Base-by-base conservation (phyloP, 53 echinoderm and acorn worm species). In the Astropecten irregularis region DNA sequence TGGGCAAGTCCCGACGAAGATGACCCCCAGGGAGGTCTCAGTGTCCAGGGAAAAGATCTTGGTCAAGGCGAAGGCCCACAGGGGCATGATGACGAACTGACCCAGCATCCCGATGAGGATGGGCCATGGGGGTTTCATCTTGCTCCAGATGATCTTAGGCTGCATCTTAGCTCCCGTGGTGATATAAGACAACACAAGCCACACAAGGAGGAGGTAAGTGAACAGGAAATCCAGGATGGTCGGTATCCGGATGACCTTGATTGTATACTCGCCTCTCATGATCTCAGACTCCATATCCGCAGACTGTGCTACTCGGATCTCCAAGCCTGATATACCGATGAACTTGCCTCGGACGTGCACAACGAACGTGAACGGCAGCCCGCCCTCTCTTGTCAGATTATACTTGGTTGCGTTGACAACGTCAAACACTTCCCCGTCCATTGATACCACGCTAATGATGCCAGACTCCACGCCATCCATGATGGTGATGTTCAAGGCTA, bases 51-150 rank as follows among this genome's bases (percentile, higher is more conserved):
- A 18, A 26, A 95, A 90, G 26, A 66, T 52, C 32, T 89, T 82
- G 37, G 92, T 70, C 30, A 95, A 55, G 3, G 88, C 88, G 63
- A 90, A 95, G 8, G 95, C 92, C 60, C 93, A 60, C 3, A 85
- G 66, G 13, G 95, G 95, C 95, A 95, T 95, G 57, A 95, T 73
- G 71, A 93, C 57, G 83, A 95, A 95, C 66, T 95, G 95, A 49
- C 95, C 93, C 19, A 82, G 50, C 83, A 92, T 88, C 2, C 95
- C 95, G 40, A 95, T 90, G 21, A 88, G 66, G 47, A 95, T 87
- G 7, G 82, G 88, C 88, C 90, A 88, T 14, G 95, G 95, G 15
- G 88, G 92, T 20, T 82, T 73, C 10, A 95, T 82, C 64, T 93
- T 88, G 21, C 86, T 86, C 90, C 90, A 90, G 34, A 95, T 92